Evolutionary conservation across 1,140 invertebrate species (phyloP), one percentile per base, ranked within the genome.

Genomic region (Theocolax elegans): DNA sequence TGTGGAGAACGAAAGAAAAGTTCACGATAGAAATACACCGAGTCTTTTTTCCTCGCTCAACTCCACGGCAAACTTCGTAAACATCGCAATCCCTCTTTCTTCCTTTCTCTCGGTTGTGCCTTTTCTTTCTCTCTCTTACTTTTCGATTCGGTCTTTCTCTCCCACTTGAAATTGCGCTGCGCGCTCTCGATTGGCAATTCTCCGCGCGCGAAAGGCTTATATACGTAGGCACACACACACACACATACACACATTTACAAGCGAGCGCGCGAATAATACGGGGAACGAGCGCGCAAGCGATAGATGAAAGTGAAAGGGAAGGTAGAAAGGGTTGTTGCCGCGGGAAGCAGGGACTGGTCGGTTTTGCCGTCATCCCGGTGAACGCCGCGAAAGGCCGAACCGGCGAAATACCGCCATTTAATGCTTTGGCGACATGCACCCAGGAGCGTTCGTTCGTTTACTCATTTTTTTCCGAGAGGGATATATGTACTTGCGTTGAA

Each of bases 251-350:
- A n/a, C n/a, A n/a, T n/a, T n/a, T n/a, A n/a, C n/a, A n/a, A n/a
- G 35, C 27, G 46, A 56, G 21, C 53, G 8, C 23, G 42, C 46
- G 46, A 60, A 72, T 54, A 59, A 67, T 62, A 46, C 21, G 23
- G 46, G 49, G 59, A 46, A 25, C 15, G 8, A 9, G 40, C 21
- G 35, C 31, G 10, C 10, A 35, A 10, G 10, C 67, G 73, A 76
- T 74, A 72, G 75, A 78, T 73, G 76, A 78, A 78, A 78, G 77
- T 78, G 77, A 78, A 78, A 78, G 77, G 76, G 75, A 76, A 74
- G 71, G 72, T 78, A 76, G 77, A 78, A 76, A 78, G 75, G 75
- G 75, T 75, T 72, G 54, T 29, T 58, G 27, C 67, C 40, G 63
- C 10, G 65, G 58, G 48, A 25, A 42, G 19, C 13, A 53, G 54